Evolutionary conservation across 1,140 invertebrate species (phyloP).

Genomic region (Lordiphosa stackelbergi): DNA sequence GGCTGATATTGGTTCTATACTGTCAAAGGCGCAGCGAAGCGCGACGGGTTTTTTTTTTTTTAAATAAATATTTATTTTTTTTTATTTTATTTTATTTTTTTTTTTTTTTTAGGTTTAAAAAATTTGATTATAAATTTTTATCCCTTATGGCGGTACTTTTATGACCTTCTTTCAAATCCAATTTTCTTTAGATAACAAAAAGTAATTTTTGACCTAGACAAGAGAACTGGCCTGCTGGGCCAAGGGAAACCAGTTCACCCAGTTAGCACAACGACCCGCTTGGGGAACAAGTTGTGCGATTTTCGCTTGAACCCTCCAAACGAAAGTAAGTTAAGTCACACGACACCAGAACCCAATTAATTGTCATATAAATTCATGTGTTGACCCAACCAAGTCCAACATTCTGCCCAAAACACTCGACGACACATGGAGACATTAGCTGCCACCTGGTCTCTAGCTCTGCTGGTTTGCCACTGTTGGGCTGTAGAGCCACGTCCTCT

Average conservation of each 20-base stretch:
- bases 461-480: slow-evolving; percentile 6
- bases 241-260: slow-evolving; percentile 2
- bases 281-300: slow-evolving; percentile 45
- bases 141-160: no score
- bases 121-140: no score
- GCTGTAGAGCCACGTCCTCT: slow-evolving; percentile 54
- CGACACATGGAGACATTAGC: slow-evolving; percentile 35
- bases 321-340: slow-evolving; percentile 49
- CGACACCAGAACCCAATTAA: background rate
- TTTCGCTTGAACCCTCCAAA: slow-evolving; percentile 42
- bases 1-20: no score
- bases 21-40: no score
- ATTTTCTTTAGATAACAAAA: no score
- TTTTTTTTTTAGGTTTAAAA: no score
- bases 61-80: no score
- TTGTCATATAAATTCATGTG: slow-evolving; percentile 35
- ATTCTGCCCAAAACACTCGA: slow-evolving; percentile 9
- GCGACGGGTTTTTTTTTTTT: no score
- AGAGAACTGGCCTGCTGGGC: no score
- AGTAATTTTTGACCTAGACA: no score
- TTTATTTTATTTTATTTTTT: no score
- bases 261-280: slow-evolving; percentile 35
- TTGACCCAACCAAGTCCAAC: background rate
- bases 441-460: slow-evolving; percentile 21
- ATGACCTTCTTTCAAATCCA: no score